phyloP scores from a whole-genome alignment of 2,888 invertebrate species.

The Drosophila rellima region DNA sequence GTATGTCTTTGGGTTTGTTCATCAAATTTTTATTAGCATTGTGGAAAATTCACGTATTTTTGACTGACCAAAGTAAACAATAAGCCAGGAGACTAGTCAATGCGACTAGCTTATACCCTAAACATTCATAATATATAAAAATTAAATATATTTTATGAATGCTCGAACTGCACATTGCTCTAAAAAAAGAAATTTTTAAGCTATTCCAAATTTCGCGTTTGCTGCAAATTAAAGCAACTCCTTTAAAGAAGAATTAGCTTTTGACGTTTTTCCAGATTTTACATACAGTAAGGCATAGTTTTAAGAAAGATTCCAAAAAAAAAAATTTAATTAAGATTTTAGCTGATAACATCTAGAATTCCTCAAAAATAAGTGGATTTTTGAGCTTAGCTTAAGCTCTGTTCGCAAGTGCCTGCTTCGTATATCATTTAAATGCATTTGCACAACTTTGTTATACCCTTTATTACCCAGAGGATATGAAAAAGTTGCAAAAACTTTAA shows the following conservation, averaged over 20 bases:
- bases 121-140: too few relatives aligned
- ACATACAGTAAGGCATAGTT: too few relatives aligned
- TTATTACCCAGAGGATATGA: constrained; percentile 18
- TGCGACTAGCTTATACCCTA: neutral
- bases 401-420: neutral
- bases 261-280: too few relatives aligned
- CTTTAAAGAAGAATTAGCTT: too few relatives aligned
- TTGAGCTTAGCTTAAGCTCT: neutral
- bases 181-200: too few relatives aligned
- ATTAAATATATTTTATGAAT: neutral
- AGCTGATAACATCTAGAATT: too few relatives aligned
- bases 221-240: too few relatives aligned
- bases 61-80: constrained; percentile 7
- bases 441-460: constrained; percentile 20
- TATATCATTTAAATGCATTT: constrained; percentile 3
- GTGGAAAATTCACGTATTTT: constrained; percentile 19
- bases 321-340: too few relatives aligned
- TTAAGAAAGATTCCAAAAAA: too few relatives aligned
- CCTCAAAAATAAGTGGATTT: too few relatives aligned
- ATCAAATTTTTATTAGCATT: constrained; percentile 60
- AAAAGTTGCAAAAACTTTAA: constrained; percentile 9
- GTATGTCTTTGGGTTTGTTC: constrained; percentile 42
- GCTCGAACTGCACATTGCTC: neutral
- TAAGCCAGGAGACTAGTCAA: neutral
- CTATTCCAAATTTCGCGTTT: too few relatives aligned